phyloP scores from a whole-genome alignment of 2,797 vertebrate genomes.

The Danio choprae region DNA sequence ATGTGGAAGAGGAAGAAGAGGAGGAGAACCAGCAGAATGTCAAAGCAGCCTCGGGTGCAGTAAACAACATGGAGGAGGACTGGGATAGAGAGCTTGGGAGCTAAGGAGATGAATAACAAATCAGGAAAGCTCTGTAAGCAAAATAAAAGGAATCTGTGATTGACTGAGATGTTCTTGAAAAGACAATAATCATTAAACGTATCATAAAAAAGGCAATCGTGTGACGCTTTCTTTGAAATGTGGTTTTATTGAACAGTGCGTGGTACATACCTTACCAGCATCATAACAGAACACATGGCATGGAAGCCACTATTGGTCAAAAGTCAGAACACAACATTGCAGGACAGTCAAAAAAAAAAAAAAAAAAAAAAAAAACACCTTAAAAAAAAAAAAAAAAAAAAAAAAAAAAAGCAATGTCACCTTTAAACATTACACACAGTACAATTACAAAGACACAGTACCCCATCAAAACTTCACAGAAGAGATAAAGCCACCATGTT shows the following conservation, averaged over 20 bases:
- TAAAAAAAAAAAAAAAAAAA: too few relatives aligned
- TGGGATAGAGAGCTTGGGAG: constrained; percentile 67
- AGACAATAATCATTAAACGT: neutral
- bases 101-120: neutral
- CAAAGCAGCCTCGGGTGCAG: constrained; percentile 48
- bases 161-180: neutral
- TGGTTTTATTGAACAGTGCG: constrained; percentile 77
- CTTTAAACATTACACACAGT: constrained; percentile 68
- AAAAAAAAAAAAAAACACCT: too few relatives aligned
- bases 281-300: constrained; percentile 68
- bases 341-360: constrained; percentile 67
- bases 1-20: constrained; percentile 44
- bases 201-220: constrained; percentile 9
- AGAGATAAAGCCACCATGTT: constrained; percentile 81
- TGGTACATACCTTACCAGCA: constrained; percentile 71
- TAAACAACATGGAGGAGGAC: constrained; percentile 63
- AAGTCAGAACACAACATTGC: constrained; percentile 71
- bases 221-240: constrained; percentile 49
- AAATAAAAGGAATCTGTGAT: neutral
- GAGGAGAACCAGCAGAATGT: constrained; percentile 50
- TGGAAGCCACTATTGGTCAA: constrained; percentile 70
- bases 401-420: constrained; percentile 71
- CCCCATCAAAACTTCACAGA: constrained; percentile 81
- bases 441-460: constrained; percentile 59
- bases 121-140: neutral